A percentile compares a stretch with the other conserved stretches of the same genome.
Conservation (phyloP, 2,113 vertebrate genomes). For the Tiliqua scincoides region DNA sequence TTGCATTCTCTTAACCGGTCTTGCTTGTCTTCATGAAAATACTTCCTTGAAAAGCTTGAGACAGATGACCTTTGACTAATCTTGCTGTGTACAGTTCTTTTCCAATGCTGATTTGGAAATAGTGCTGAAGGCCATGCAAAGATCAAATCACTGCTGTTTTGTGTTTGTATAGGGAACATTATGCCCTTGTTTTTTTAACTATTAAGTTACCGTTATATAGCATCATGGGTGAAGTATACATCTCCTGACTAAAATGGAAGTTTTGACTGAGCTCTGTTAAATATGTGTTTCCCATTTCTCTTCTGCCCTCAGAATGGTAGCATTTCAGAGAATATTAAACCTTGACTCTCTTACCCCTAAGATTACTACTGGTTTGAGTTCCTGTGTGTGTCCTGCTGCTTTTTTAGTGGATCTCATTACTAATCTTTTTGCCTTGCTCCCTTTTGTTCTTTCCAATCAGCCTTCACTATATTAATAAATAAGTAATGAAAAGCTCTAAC, state of each 20-base stretch:
- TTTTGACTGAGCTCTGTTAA: background rate
- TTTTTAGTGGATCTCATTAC: background rate
- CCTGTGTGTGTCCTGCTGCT: background rate
- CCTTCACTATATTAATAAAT: background rate
- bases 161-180: background rate
- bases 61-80: background rate
- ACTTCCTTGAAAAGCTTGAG: background rate
- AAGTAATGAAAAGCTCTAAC: background rate
- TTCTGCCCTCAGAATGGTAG: background rate
- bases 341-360: background rate
- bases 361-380: background rate
- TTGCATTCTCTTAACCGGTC: background rate
- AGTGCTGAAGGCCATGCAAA: background rate
- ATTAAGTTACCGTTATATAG: background rate
- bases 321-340: background rate
- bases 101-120: background rate
- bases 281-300: background rate
- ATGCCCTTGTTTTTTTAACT: too few species aligned
- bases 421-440: background rate
- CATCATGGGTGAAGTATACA: background rate
- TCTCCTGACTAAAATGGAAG: background rate
- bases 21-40: background rate
- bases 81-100: background rate
- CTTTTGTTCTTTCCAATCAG: background rate
- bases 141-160: background rate